These are phyloP conservation scores for Diploscapter pachys DNA, from an alignment of 1,140 invertebrate species.

Conservation along the genomic window DNA sequence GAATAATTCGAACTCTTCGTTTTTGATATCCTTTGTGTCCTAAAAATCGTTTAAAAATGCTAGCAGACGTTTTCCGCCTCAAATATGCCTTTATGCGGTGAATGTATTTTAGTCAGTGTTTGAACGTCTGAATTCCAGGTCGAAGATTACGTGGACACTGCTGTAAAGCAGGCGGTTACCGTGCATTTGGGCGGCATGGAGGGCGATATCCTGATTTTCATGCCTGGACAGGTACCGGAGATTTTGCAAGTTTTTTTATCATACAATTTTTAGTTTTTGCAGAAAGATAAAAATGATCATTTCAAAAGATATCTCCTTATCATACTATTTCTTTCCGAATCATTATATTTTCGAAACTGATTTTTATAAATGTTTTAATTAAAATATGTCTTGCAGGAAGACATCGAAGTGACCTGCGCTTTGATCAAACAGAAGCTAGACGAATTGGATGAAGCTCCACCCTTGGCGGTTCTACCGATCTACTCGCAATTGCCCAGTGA, in stretches of 20 bases:
- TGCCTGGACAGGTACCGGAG: slow-evolving; percentile 96
- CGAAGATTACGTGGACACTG: slow-evolving; percentile 97
- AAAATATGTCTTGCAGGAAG: background rate
- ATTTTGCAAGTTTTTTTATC: slow-evolving; percentile 70
- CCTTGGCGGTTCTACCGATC: slow-evolving; percentile 89
- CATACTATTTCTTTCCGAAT: too few species aligned
- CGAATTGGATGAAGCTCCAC: slow-evolving; percentile 88
- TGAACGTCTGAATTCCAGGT: slow-evolving; percentile 57
- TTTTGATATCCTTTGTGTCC: too few species aligned
- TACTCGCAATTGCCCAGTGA: slow-evolving; percentile 98
- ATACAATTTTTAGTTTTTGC: background rate
- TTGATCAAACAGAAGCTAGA: slow-evolving; percentile 79
- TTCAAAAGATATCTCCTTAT: too few species aligned
- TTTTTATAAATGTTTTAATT: too few species aligned
- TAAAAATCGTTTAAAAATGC: too few species aligned
- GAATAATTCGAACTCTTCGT: too few species aligned
- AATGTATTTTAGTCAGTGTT: too few species aligned
- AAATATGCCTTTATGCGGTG: too few species aligned
- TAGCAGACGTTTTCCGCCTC: too few species aligned
- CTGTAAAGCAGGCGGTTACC: slow-evolving; percentile 93
- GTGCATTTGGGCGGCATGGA: slow-evolving; percentile 76
- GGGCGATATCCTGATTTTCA: slow-evolving; percentile 93
- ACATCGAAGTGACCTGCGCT: slow-evolving; percentile 74
- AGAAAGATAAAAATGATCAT: background rate
- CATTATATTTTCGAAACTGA: too few species aligned